These are phyloP conservation scores for Boloria euphrosyne DNA, from an alignment of 2,888 invertebrate species.

Conservation along the genomic window DNA sequence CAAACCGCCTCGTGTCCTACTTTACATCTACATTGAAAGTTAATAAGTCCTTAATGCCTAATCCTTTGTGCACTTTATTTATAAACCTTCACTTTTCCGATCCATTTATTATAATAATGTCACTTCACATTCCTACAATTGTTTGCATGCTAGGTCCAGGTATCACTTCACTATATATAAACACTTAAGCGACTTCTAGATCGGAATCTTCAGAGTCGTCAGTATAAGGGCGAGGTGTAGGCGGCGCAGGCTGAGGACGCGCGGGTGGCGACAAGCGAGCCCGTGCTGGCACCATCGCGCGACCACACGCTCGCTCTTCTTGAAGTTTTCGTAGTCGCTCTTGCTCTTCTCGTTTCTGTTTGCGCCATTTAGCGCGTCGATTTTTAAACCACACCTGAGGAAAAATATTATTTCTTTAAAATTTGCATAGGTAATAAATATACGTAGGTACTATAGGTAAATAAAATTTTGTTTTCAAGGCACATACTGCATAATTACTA, in stretches of 20 bases:
- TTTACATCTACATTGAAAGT: conserved; percentile 8
- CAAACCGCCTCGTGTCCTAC: conserved; percentile 6
- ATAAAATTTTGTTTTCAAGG: too few species aligned
- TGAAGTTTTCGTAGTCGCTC: conserved; percentile 91
- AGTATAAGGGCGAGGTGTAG: conserved; percentile 74
- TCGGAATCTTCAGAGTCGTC: conserved; percentile 90
- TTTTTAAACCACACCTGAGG: conserved; percentile 98
- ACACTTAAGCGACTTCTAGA: conserved; percentile 88
- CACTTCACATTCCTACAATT: conserved; percentile 1
- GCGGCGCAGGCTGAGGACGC: conserved; percentile 51
- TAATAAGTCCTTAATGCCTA: conserved; percentile 24
- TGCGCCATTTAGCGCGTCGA: conserved; percentile 97
- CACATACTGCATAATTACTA: too few species aligned
- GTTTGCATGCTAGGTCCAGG: background rate
- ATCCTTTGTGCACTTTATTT: conserved; percentile 34
- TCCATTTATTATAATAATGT: background rate
- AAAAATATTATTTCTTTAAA: background rate
- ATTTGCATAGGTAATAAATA: background rate
- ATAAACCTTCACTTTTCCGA: conserved; percentile 10
- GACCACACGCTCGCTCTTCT: conserved; percentile 85
- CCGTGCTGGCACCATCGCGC: conserved; percentile 60
- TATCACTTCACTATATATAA: conserved; percentile 14
- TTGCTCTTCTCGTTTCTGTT: conserved; percentile 95
- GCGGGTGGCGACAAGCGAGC: conserved; percentile 64
- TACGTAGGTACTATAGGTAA: too few species aligned